Conservation (phyloP, 2,113 vertebrate genomes). For the Tragelaphus scriptus region DNA sequence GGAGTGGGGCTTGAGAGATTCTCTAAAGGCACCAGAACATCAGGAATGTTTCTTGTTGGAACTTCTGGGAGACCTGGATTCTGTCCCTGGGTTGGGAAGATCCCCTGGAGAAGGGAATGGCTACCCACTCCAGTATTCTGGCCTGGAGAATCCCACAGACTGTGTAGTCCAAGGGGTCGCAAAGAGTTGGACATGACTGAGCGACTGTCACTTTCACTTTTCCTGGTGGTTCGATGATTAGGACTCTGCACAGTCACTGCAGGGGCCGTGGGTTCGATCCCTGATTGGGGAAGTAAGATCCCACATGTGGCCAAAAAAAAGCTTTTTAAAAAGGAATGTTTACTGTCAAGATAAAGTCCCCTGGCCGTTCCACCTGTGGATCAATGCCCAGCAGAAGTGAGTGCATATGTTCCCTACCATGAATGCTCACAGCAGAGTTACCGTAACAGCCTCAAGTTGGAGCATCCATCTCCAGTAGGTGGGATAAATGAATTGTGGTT, state of each 20-base stretch:
- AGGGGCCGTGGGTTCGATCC: neutral
- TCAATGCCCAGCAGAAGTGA: neutral
- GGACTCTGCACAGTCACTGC: neutral
- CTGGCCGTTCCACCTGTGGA: rapidly evolving
- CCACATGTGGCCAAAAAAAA: neutral
- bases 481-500: rapidly evolving
- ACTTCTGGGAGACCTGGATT: neutral
- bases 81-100: neutral
- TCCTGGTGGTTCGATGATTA: neutral
- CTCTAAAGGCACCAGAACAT: neutral
- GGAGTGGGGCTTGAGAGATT: neutral
- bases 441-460: too few species aligned
- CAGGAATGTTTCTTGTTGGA: neutral
- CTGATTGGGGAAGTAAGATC: neutral
- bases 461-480: rapidly evolving
- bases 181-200: neutral
- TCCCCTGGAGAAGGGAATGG: neutral
- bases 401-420: rapidly evolving
- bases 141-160: neutral
- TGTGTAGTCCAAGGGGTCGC: neutral
- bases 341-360: slow-evolving; percentile 24
- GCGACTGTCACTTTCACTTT: neutral
- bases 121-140: neutral
- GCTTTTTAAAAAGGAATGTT: neutral
- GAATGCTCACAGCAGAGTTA: too few species aligned